Percentiles rank a stretch among this genome's conserved stretches.
Conservation (phyloP, 2,888 invertebrate genomes). For the Leptinotarsa peninsularis region DNA sequence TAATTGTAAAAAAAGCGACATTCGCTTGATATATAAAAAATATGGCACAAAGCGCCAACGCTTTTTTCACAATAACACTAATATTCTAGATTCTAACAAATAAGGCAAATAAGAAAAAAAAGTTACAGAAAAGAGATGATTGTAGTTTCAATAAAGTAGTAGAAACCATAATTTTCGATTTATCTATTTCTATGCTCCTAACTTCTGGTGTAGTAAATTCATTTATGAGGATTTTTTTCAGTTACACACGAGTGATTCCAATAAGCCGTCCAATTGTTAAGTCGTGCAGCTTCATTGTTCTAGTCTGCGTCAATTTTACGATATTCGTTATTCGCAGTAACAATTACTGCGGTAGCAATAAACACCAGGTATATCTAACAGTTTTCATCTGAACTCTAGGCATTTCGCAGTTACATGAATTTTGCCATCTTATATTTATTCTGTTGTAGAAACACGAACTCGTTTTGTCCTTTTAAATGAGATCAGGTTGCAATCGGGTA, state of each 20-base stretch:
- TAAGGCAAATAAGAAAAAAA: no score
- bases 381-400: conserved; percentile 20
- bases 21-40: no score
- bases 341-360: conserved; percentile 10
- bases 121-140: no score
- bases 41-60: no score
- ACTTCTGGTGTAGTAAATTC: no score
- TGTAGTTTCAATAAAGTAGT: no score
- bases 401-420: conserved; percentile 26
- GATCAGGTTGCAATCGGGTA: conserved; percentile 47
- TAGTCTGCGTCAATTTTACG: neutral
- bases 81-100: no score
- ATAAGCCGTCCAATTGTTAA: neutral
- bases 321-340: conserved; percentile 12
- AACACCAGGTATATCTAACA: conserved; percentile 24
- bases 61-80: no score
- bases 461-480: conserved; percentile 50
- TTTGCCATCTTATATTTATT: conserved; percentile 26
- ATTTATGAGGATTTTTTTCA: neutral
- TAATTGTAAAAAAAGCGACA: no score
- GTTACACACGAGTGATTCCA: neutral
- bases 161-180: no score
- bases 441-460: conserved; percentile 36
- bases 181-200: no score
- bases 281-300: conserved; percentile 6